phyloP scores from a whole-genome alignment of 2,113 vertebrate genomes.

The Semnornis frantzii region DNA sequence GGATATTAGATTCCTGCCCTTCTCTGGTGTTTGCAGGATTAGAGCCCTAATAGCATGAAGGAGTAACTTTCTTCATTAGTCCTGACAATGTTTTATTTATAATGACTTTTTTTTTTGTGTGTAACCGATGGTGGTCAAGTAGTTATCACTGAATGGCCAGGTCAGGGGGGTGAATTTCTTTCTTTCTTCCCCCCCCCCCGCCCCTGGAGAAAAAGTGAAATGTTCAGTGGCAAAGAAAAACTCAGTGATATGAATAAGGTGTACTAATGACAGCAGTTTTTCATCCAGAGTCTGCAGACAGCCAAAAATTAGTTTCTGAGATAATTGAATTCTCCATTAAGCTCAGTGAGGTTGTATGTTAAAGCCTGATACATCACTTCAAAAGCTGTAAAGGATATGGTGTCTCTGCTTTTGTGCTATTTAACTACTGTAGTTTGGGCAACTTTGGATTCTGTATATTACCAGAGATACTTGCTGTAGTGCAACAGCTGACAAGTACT shows the following conservation, averaged over 20 bases:
- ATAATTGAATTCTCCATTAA: constrained; percentile 46
- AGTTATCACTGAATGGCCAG: background rate
- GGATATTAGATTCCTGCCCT: background rate
- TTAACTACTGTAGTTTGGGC: background rate
- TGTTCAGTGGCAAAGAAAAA: background rate
- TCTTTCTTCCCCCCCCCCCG: background rate
- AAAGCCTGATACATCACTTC: constrained; percentile 7
- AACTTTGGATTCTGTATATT: background rate
- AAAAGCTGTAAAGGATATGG: background rate
- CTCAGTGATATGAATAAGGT: background rate
- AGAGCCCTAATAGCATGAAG: background rate
- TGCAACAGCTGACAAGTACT: background rate
- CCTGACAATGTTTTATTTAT: background rate
- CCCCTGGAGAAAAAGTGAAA: background rate
- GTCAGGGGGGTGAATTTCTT: background rate
- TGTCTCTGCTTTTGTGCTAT: accelerated
- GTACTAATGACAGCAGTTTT: constrained; percentile 36
- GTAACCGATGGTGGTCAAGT: background rate
- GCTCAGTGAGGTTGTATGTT: background rate
- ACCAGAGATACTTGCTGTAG: background rate
- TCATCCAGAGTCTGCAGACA: constrained; percentile 39
- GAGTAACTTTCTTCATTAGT: background rate
- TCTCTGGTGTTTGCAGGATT: background rate
- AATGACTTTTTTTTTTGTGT: background rate
- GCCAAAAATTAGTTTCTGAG: constrained; percentile 48